Evolutionary conservation across 1,140 invertebrate species (phyloP).

Genomic region (Pentalonia nigronervosa): DNA sequence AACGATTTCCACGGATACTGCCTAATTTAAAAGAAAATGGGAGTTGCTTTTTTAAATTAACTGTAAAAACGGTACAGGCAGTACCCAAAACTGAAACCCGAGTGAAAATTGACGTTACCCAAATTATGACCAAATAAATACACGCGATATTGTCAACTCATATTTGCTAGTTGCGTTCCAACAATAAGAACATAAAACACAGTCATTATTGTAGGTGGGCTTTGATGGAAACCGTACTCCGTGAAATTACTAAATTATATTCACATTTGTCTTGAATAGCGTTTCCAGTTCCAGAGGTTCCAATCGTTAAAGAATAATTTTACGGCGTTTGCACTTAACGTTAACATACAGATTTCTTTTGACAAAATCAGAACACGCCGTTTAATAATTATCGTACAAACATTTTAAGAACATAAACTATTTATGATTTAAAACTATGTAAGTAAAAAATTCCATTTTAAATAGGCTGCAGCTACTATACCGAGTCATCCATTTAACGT

Average conservation of each 20-base stretch:
- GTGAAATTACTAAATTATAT: constrained; percentile 50
- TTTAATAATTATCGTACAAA: not conserved
- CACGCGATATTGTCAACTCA: not conserved
- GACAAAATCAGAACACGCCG: not conserved
- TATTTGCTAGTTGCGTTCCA: not conserved
- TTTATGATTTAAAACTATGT: not conserved
- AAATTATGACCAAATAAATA: constrained; percentile 2
- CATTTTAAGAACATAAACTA: not conserved
- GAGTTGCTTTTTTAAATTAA: not conserved
- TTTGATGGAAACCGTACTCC: not conserved
- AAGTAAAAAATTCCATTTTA: not conserved
- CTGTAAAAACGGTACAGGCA: not conserved
- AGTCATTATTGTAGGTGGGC: constrained; percentile 12
- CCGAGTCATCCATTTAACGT: not conserved
- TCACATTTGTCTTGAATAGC: constrained; percentile 17
- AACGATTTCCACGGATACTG: not conserved
- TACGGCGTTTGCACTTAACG: constrained; percentile 1
- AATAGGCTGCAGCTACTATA: not conserved
- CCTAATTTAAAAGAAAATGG: not conserved
- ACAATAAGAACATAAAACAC: not conserved
- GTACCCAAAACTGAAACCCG: not conserved
- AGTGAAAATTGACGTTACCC: not conserved
- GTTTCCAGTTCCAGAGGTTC: not conserved
- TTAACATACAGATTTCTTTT: not conserved
- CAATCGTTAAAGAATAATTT: constrained; percentile 30